Base-by-base conservation (phyloP, 2,797 vertebrate genomes). In the Staurois parvus region DNA sequence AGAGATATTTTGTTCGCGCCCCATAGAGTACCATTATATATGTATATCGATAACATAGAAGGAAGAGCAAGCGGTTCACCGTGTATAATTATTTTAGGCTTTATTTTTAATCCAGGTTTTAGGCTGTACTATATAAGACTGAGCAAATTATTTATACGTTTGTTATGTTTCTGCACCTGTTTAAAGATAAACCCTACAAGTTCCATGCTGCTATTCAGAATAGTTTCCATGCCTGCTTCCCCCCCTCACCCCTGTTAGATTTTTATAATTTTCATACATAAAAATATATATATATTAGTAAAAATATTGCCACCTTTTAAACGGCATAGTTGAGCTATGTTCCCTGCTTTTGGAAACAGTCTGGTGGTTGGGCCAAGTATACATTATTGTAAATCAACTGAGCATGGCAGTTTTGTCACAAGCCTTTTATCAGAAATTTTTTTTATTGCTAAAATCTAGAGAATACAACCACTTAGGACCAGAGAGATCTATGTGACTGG, bases 11-110 rank as follows among this genome's bases (percentile, higher is more conserved):
- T 56, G 90, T 90, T 93, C 91, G 92, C 91, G 91, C 88, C 92
- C 92, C 91, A 87, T 93, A 89, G 92, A 90, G 34, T 69, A 42
- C 88, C 88, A 87, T 88, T 89, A 34, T 70, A 45, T 40, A 90
- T 91, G 90, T 91, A 91, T 91, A 90, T 92, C 89, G 87, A 88
- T 92, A 93, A 91, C 90, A 91, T 69, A 56, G 89, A 79, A 91
- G 92, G 91, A 91, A 91, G 29, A 28, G 40, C 34, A 91, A 91
- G 12, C 21, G 91, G 91, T 93, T 94, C 91, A 92, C 91, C 93
- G 89, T 90, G 91, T 92, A 91, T 76, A 83, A 88, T 95, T 95
- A 94, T 94, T 96, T 95, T 92, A 94, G 94, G 92, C 88, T 93
- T 91, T 93, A 90, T 92, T 92, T 93, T 92, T 91, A 91, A 94